A percentile compares a stretch with the other conserved stretches of the same genome.
phyloP scores from a whole-genome alignment of 2,888 invertebrate genomes.

The Euclidia mi region DNA sequence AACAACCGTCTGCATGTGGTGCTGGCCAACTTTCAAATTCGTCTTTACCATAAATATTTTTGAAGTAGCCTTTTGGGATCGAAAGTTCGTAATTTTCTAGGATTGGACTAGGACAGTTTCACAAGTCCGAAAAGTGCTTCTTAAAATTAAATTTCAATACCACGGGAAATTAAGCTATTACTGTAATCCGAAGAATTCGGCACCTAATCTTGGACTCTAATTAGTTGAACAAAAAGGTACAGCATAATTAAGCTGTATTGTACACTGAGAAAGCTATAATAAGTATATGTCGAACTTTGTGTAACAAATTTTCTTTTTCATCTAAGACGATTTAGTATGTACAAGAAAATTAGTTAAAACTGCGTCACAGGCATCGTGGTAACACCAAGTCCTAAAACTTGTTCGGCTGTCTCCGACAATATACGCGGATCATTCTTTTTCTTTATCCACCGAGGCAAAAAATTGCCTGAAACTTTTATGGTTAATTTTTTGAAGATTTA shows the following conservation, averaged over 20 bases:
- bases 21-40: constrained; percentile 42
- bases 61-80: constrained; percentile 10
- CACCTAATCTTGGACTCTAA: too few relatives aligned
- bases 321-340: neutral
- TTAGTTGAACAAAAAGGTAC: too few relatives aligned
- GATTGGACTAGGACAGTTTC: neutral
- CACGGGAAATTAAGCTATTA: neutral
- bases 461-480: constrained; percentile 54
- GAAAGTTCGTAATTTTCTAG: constrained; percentile 12
- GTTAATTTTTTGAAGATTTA: constrained; percentile 46
- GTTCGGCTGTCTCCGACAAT: constrained; percentile 39
- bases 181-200: too few relatives aligned
- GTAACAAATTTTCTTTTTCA: too few relatives aligned
- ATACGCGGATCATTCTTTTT: constrained; percentile 54
- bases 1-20: constrained; percentile 24
- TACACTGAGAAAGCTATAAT: too few relatives aligned
- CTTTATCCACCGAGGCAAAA: constrained; percentile 57
- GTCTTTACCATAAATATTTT: constrained; percentile 31
- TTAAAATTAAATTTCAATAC: neutral
- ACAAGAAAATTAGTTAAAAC: constrained; percentile 3
- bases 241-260: too few relatives aligned
- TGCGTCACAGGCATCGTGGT: constrained; percentile 17
- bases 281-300: too few relatives aligned
- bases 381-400: constrained; percentile 35
- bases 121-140: neutral